Conservation (phyloP, 2,113 vertebrate species). For the Pleuronectes platessa region DNA sequence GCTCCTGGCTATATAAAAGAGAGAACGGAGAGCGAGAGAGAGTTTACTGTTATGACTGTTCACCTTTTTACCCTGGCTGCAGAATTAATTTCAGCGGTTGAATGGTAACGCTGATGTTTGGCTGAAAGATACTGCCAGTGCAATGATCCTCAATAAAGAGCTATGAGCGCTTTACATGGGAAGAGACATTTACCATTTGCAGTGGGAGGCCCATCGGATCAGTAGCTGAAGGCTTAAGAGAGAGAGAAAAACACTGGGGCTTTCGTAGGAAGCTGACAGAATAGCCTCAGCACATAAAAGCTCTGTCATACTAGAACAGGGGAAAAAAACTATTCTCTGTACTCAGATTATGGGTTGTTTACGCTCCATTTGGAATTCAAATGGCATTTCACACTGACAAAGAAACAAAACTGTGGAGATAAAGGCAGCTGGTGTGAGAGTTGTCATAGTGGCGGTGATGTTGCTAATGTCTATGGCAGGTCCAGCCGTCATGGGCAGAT, state of each 20-base stretch:
- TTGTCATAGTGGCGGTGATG: constrained; percentile 40
- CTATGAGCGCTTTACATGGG: constrained; percentile 63
- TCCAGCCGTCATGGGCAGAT: constrained; percentile 51
- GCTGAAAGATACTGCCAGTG: constrained; percentile 67
- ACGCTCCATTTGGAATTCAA: constrained; percentile 67
- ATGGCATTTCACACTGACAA: constrained; percentile 57
- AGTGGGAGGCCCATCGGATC: constrained; percentile 54
- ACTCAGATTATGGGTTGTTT: constrained; percentile 65
- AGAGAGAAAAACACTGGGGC: neutral
- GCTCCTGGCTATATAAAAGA: constrained; percentile 57
- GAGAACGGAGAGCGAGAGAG: constrained; percentile 13
- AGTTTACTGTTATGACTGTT: constrained; percentile 68
- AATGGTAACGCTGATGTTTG: constrained; percentile 72
- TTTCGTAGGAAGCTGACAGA: constrained; percentile 58
- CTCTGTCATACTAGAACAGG: constrained; percentile 31
- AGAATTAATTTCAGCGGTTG: constrained; percentile 76
- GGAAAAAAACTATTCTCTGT: constrained; percentile 37
- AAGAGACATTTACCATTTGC: constrained; percentile 69
- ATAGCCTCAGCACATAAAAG: constrained; percentile 54
- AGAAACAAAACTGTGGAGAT: constrained; percentile 61
- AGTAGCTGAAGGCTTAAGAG: constrained; percentile 43
- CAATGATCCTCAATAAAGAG: constrained; percentile 72
- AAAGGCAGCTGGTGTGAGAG: constrained; percentile 61
- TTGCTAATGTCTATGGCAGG: constrained; percentile 41
- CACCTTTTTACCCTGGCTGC: constrained; percentile 70